A percentile compares a stretch with the other conserved stretches of the same genome.
Evolutionary conservation across 2,797 vertebrate genomes (phyloP).

Genomic region (Falco berigora): DNA sequence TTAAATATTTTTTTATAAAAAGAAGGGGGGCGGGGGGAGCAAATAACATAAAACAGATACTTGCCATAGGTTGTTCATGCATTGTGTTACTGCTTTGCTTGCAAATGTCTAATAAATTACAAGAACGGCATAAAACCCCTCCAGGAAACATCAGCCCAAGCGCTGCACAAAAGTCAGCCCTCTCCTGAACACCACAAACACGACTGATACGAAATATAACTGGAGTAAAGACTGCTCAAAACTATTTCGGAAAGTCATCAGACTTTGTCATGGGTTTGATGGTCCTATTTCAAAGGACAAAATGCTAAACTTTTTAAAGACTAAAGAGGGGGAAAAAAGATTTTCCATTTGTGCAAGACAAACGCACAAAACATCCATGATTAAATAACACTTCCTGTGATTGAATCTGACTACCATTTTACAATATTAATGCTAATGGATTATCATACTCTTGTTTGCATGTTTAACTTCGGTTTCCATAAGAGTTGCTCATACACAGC

Average conservation of each 20-base stretch:
- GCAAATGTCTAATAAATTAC: constrained; percentile 37
- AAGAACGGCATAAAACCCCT: constrained; percentile 9
- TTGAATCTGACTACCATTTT: constrained; percentile 70
- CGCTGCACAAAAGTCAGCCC: neutral
- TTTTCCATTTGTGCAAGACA: constrained; percentile 34
- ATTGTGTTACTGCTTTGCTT: constrained; percentile 32
- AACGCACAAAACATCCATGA: constrained; percentile 62
- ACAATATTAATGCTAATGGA: constrained; percentile 76
- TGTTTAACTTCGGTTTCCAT: constrained; percentile 65
- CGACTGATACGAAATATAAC: neutral
- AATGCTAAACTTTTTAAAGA: neutral
- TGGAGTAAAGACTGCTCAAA: neutral
- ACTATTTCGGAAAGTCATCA: neutral
- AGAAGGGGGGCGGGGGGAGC: neutral
- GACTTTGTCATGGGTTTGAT: neutral
- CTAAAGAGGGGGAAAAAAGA: neutral
- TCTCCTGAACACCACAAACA: neutral
- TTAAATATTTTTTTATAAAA: neutral
- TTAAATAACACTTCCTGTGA: constrained; percentile 71
- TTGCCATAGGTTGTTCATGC: constrained; percentile 28
- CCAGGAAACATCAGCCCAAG: neutral
- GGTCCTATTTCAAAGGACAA: neutral
- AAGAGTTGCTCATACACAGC: constrained; percentile 42
- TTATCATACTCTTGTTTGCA: constrained; percentile 59
- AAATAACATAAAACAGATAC: neutral